Base-by-base conservation (phyloP, 2,113 vertebrate species). In the Ailuropoda melanoleuca region DNA sequence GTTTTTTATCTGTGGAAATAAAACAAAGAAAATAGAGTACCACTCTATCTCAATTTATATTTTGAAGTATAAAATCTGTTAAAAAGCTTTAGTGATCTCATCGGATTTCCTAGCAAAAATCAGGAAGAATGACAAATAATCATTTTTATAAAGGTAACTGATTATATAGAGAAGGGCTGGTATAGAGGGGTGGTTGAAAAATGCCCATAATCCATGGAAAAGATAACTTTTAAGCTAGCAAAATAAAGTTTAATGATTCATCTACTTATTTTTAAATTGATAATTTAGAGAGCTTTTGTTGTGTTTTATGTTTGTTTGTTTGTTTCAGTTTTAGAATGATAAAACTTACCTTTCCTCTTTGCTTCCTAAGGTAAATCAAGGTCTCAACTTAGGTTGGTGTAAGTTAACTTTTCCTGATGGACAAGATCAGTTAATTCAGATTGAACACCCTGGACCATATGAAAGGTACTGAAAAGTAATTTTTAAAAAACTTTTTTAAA, bases 391-490 rank as follows among this genome's bases (percentile, higher is more conserved):
- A 68, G 98, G 98, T 50, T 99, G 98, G 98, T 99, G 98, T 98
- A 99, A 98, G 34, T 92, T 99, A 97, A 98, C 97, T 86, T 97
- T 97, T 93, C 98, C 98, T 93, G 96, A 98, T 98, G 99, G 99
- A 24, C 48, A 97, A 50, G 94, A 98, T 88, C 96, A 99, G 7
- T 97, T 99, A 86, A 97, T 99, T 93, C 95, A 98, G 37, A 97
- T 98, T 96, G 97, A 97, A 86, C 46, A 95, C 62, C 98, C 98
- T 91, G 99, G 98, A 94, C 66, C 93, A 82, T 98, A 98, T 97
- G 97, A 98, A 96, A 99, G 99, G 99, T 99, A 98, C 60, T 72
- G 46, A 97, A 97, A 68, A 94, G 14, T 34, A 96, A 68, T 87
- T 90, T 77, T 15, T 43, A 43, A 43, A 43, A 43, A 43, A 43